Conservation (phyloP, 35 echinoderm and acorn worm species). For the Patiria miniata region DNA sequence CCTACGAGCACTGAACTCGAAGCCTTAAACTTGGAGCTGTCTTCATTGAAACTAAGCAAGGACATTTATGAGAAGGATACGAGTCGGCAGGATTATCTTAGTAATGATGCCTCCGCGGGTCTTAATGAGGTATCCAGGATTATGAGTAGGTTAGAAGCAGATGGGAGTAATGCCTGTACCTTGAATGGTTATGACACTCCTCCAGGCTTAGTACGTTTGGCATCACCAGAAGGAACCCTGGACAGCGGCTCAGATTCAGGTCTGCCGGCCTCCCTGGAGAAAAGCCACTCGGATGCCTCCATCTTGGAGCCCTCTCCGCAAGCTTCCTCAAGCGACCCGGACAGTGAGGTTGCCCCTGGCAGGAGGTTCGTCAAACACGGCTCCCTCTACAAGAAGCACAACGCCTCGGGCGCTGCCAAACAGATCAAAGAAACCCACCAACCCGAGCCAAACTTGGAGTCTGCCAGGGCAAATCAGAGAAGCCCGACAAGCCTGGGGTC, state of each 20-base stretch:
- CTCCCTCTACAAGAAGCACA: not conserved
- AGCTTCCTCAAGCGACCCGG: not conserved
- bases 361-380: not conserved
- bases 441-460: not conserved
- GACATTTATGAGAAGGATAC: not conserved
- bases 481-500: not conserved
- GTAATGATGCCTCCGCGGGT: not conserved
- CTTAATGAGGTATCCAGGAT: conserved; percentile 22
- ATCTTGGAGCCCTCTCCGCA: not conserved
- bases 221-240: not conserved
- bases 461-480: not conserved
- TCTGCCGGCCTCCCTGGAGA: not conserved
- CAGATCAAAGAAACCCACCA: not conserved
- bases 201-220: not conserved
- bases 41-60: not conserved
- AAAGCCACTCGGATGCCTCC: no score
- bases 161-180: not conserved
- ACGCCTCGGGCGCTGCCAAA: not conserved
- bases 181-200: not conserved
- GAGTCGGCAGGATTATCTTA: not conserved
- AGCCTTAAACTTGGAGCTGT: not conserved
- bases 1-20: not conserved
- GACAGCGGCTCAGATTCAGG: not conserved
- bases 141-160: not conserved
- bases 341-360: not conserved